Evolutionary conservation across 2,888 invertebrate genomes (phyloP).

Genomic region (Chrysomela aeneicollis): DNA sequence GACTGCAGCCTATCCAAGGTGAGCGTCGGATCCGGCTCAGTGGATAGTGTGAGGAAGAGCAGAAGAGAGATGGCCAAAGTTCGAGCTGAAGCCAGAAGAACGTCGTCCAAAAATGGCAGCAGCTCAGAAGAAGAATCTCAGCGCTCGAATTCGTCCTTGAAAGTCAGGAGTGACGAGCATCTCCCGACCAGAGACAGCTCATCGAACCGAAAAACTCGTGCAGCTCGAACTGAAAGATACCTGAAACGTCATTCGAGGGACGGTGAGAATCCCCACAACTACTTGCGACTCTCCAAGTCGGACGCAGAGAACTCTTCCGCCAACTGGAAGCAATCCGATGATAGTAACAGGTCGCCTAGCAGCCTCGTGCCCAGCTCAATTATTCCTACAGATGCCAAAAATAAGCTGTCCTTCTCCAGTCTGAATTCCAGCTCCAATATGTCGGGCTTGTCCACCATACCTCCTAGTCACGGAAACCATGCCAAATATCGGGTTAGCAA

Average conservation of each 20-base stretch:
- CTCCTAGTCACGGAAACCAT: conserved; percentile 55
- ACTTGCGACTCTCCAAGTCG: conserved; percentile 52
- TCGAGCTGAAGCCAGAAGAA: conserved; percentile 72
- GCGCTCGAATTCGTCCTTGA: conserved; percentile 72
- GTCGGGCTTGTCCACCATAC: conserved; percentile 59
- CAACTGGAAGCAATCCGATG: conserved; percentile 45
- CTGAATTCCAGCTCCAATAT: conserved; percentile 47
- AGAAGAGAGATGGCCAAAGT: conserved; percentile 71
- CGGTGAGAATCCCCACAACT: conserved; percentile 66
- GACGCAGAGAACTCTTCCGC: conserved; percentile 51
- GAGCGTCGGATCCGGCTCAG: conserved; percentile 59
- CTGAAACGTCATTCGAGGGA: conserved; percentile 78
- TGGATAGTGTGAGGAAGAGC: conserved; percentile 65
- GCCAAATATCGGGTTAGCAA: conserved; percentile 53
- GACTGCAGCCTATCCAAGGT: conserved; percentile 45
- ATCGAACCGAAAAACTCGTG: conserved; percentile 71
- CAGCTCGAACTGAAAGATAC: conserved; percentile 82
- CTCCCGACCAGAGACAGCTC: conserved; percentile 63
- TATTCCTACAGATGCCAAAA: conserved; percentile 31
- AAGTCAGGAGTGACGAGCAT: conserved; percentile 75
- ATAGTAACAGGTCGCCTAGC: conserved; percentile 50
- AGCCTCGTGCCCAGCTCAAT: conserved; percentile 41
- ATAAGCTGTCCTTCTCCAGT: conserved; percentile 44
- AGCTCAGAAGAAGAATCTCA: conserved; percentile 78
- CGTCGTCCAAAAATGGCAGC: conserved; percentile 68